Percentiles rank a stretch among this genome's conserved stretches.
Evolutionary conservation across 2,113 vertebrate species (phyloP).

Genomic region (Cephalopholis sonnerati): DNA sequence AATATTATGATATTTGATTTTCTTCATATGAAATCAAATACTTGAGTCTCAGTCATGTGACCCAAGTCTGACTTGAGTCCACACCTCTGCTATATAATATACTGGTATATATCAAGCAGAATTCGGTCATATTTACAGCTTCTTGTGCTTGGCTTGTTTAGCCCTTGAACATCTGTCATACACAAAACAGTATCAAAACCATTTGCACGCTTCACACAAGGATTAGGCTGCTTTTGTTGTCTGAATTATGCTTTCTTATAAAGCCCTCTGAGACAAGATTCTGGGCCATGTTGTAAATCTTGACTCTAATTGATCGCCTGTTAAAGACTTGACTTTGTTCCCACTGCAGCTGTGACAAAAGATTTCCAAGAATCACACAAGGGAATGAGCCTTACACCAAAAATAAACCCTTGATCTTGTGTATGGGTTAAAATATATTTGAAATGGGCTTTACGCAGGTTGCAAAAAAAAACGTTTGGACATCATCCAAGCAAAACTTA

Average conservation of each 20-base stretch:
- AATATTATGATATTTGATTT: too few relatives aligned
- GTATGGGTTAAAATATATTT: neutral
- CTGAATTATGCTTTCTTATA: neutral
- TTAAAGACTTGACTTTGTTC: neutral
- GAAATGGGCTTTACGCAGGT: neutral
- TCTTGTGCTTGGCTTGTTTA: neutral
- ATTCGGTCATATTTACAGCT: neutral
- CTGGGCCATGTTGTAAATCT: neutral
- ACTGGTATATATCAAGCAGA: neutral
- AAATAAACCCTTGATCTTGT: neutral
- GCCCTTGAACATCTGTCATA: neutral
- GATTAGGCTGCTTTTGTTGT: neutral
- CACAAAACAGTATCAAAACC: neutral
- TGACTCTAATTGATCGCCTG: neutral
- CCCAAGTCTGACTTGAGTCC: too few relatives aligned
- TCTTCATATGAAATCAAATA: too few relatives aligned
- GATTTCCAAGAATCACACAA: neutral
- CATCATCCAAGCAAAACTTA: constrained; percentile 44
- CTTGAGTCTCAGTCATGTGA: too few relatives aligned
- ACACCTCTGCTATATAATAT: too few relatives aligned
- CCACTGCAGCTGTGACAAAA: neutral
- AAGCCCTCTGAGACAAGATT: neutral
- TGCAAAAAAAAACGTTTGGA: constrained; percentile 13
- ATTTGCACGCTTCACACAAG: neutral
- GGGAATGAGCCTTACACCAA: neutral